Percentiles rank a stretch among this genome's conserved stretches.
phyloP scores from a whole-genome alignment of 2,113 vertebrate species.

The Epinephelus fuscoguttatus region DNA sequence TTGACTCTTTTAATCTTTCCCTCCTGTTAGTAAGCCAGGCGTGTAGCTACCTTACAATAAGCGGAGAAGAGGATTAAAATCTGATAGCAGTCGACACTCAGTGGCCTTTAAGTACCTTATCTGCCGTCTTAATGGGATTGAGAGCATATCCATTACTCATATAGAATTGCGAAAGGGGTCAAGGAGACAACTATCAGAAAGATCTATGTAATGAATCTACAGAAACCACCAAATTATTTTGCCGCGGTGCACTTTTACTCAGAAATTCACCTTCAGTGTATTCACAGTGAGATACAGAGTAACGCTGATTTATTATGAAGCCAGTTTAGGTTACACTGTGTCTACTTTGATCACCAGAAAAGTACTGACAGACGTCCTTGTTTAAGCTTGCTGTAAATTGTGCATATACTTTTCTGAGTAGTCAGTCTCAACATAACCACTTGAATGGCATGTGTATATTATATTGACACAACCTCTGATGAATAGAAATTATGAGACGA shows the following conservation, averaged over 20 bases:
- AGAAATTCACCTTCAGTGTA: background rate
- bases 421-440: background rate
- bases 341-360: background rate
- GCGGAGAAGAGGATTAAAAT: constrained; percentile 63
- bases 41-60: constrained; percentile 50
- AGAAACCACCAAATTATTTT: constrained; percentile 40
- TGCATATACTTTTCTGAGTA: background rate
- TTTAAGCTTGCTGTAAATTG: background rate
- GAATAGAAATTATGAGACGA: constrained; percentile 15
- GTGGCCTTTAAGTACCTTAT: constrained; percentile 70
- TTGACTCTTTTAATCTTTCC: constrained; percentile 24
- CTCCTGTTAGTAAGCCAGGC: constrained; percentile 16
- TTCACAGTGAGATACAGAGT: constrained; percentile 4
- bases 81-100: constrained; percentile 65
- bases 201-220: constrained; percentile 58
- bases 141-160: constrained; percentile 69
- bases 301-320: background rate
- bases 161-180: constrained; percentile 61
- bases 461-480: constrained; percentile 6
- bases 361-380: background rate
- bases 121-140: constrained; percentile 68
- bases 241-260: background rate
- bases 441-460: background rate
- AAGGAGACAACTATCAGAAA: constrained; percentile 57
- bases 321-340: background rate